Percentiles rank a stretch among this genome's conserved stretches.
These are phyloP conservation scores for Gadus chalcogrammus DNA, from an alignment of 2,113 vertebrate genomes.

Conservation along the genomic window DNA sequence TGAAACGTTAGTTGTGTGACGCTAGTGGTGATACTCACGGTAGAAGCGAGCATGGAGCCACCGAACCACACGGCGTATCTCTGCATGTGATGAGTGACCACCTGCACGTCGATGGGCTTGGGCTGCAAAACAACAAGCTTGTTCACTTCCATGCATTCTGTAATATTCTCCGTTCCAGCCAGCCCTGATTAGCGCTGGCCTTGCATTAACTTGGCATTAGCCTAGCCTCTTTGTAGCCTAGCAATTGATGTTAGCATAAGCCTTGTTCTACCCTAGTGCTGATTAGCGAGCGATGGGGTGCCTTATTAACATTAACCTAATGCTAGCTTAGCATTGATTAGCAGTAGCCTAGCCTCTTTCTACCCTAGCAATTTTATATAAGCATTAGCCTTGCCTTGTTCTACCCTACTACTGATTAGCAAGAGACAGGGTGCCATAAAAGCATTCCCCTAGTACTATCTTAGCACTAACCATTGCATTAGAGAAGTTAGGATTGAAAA, in stretches of 20 bases:
- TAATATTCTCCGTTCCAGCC: not conserved
- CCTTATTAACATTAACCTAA: too few species aligned
- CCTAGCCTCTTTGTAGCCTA: not conserved
- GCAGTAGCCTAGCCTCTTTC: not conserved
- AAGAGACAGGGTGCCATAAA: too few species aligned
- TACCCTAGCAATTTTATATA: too few species aligned
- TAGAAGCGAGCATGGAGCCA: conserved; percentile 94
- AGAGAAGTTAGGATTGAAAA: too few species aligned
- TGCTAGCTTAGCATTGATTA: too few species aligned
- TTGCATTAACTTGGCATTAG: too few species aligned
- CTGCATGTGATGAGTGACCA: conserved; percentile 95
- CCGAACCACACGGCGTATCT: conserved; percentile 95
- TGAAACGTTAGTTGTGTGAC: too few species aligned
- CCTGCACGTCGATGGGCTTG: conserved; percentile 92
- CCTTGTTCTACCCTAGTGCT: not conserved
- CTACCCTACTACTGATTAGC: too few species aligned
- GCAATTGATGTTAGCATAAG: too few species aligned
- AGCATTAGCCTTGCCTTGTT: not conserved
- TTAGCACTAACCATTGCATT: too few species aligned
- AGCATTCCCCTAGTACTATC: too few species aligned
- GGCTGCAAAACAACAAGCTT: conserved; percentile 68
- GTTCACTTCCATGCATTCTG: not conserved
- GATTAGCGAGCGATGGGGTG: too few species aligned
- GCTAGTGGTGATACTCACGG: conserved; percentile 54
- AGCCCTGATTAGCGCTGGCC: not conserved